Evolutionary conservation across 2,113 vertebrate species (phyloP).

Genomic region (Heterotis niloticus): DNA sequence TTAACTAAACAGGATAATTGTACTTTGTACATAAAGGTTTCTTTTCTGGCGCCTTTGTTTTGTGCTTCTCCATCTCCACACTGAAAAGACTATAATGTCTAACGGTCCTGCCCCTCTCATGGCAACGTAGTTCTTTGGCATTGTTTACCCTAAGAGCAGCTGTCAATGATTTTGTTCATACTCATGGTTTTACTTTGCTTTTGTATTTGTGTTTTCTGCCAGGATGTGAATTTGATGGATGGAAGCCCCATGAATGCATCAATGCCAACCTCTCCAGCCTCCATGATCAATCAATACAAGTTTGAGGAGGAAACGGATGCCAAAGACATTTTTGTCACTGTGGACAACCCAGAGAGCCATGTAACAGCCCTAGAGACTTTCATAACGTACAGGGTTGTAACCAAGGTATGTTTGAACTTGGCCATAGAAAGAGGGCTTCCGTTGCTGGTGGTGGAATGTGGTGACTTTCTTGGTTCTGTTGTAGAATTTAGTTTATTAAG

Average conservation of each 20-base stretch:
- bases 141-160: too few relatives aligned
- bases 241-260: conserved; percentile 68
- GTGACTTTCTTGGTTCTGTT: background rate
- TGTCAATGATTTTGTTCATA: too few relatives aligned
- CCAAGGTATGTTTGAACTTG: conserved; percentile 70
- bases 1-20: too few relatives aligned
- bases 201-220: conserved; percentile 35
- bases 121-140: too few relatives aligned
- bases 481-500: background rate
- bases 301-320: conserved; percentile 79
- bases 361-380: conserved; percentile 95
- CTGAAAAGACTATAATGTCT: too few relatives aligned
- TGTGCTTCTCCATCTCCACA: too few relatives aligned
- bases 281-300: conserved; percentile 89
- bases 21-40: too few relatives aligned
- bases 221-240: conserved; percentile 76
- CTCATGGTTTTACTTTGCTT: too few relatives aligned
- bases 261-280: conserved; percentile 79
- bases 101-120: too few relatives aligned
- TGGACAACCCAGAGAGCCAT: conserved; percentile 89
- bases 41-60: too few relatives aligned
- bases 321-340: conserved; percentile 85
- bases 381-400: conserved; percentile 84
- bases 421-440: too few relatives aligned
- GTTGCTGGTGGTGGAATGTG: background rate